These are phyloP conservation scores for Sibirionetta formosa DNA, from an alignment of 2,797 vertebrate genomes.

Conservation along the genomic window DNA sequence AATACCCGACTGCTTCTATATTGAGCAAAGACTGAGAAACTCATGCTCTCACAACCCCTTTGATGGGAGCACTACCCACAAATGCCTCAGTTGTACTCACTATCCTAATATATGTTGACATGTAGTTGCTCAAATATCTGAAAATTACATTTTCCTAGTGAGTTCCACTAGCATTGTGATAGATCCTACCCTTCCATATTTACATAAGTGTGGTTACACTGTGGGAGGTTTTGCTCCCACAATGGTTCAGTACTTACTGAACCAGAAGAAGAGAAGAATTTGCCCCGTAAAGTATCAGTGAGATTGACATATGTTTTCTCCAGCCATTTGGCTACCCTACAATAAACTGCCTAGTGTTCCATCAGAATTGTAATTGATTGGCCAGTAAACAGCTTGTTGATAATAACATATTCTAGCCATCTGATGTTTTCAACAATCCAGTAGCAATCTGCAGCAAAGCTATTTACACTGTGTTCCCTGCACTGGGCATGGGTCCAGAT, in stretches of 20 bases:
- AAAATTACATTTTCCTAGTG: background rate
- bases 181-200: background rate
- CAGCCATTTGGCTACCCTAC: constrained; percentile 42
- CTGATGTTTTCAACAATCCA: constrained; percentile 67
- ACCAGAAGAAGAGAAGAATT: constrained; percentile 37
- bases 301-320: constrained; percentile 62
- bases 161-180: background rate
- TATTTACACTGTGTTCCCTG: constrained; percentile 52
- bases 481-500: constrained; percentile 47
- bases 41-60: background rate
- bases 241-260: background rate
- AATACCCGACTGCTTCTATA: background rate
- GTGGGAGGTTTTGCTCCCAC: background rate
- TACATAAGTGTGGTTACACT: background rate
- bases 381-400: constrained; percentile 62
- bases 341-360: constrained; percentile 58
- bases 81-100: constrained; percentile 32
- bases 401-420: constrained; percentile 68
- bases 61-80: background rate
- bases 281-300: constrained; percentile 42
- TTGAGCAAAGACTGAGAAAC: background rate
- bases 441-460: constrained; percentile 43
- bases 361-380: constrained; percentile 58
- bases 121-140: constrained; percentile 14
- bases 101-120: constrained; percentile 13